Conservation (phyloP, 1,140 invertebrate genomes). For the Frieseomelitta varia region DNA sequence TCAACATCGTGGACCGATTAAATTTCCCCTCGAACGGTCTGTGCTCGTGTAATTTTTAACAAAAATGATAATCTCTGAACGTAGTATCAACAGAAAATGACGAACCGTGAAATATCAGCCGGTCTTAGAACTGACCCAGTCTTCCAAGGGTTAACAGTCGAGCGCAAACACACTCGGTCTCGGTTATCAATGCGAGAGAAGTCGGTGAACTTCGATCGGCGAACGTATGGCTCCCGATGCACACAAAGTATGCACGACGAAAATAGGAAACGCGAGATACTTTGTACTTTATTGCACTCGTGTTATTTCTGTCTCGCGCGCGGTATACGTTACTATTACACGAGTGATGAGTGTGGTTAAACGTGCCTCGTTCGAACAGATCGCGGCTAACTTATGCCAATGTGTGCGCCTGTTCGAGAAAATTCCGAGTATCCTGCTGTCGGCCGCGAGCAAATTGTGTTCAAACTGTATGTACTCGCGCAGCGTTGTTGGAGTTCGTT, state of each 20-base stretch:
- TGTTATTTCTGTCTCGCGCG: not conserved
- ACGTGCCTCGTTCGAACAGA: not conserved
- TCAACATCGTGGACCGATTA: too few relatives aligned
- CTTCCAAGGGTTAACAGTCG: too few relatives aligned
- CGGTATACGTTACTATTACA: slow-evolving; percentile 5
- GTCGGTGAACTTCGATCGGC: not conserved
- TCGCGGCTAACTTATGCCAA: not conserved
- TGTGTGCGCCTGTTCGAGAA: not conserved
- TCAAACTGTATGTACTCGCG: not conserved
- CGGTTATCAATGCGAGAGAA: not conserved
- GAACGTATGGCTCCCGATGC: not conserved
- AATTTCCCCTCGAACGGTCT: too few relatives aligned
- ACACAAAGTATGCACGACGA: not conserved
- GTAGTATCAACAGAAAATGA: too few relatives aligned
- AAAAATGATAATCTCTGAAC: not conserved
- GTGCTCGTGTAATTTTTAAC: not conserved
- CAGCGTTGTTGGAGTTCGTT: not conserved
- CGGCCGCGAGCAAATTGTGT: not conserved
- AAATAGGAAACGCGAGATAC: not conserved
- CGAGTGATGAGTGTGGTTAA: not conserved
- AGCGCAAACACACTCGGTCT: not conserved
- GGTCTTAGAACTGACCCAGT: not conserved
- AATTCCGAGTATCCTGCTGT: not conserved
- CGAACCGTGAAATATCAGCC: not conserved
- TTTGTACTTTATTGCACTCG: not conserved